A percentile compares a stretch with the other conserved stretches of the same genome.
Conservation (phyloP, 2,888 invertebrate genomes). For the Augochlorella aurata region DNA sequence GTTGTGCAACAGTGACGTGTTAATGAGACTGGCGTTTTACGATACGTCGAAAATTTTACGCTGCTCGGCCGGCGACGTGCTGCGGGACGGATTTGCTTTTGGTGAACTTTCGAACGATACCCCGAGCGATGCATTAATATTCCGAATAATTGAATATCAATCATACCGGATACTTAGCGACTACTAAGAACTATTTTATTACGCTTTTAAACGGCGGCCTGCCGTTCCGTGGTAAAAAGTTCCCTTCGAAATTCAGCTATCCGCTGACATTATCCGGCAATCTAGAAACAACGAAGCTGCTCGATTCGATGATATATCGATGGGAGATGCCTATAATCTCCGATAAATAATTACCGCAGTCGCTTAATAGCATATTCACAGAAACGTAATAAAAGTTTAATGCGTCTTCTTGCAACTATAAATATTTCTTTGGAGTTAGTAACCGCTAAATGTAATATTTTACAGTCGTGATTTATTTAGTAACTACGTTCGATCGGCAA, state of each 20-base stretch:
- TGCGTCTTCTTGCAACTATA: not conserved
- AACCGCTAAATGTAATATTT: not conserved
- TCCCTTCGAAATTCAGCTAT: not conserved
- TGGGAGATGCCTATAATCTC: not conserved
- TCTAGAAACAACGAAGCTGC: no score
- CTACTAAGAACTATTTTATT: constrained; percentile 26
- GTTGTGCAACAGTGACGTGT: constrained; percentile 51
- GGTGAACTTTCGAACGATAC: not conserved
- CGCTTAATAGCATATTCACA: not conserved
- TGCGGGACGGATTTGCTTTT: constrained; percentile 3
- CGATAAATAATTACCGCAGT: not conserved
- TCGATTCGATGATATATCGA: not conserved
- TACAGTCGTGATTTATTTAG: not conserved
- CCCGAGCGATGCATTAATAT: constrained; percentile 12
- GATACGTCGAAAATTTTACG: constrained; percentile 36
- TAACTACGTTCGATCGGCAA: no score
- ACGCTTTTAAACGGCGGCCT: not conserved
- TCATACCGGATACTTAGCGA: not conserved
- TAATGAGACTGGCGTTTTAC: constrained; percentile 50
- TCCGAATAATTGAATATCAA: constrained; percentile 31
- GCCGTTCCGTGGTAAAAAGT: not conserved
- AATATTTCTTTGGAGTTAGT: not conserved
- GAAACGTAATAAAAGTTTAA: not conserved
- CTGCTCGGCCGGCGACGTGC: not conserved
- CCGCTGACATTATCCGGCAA: not conserved